These are phyloP conservation scores for Camptogramma bilineatum DNA, from an alignment of 2,888 invertebrate species.

Conservation along the genomic window DNA sequence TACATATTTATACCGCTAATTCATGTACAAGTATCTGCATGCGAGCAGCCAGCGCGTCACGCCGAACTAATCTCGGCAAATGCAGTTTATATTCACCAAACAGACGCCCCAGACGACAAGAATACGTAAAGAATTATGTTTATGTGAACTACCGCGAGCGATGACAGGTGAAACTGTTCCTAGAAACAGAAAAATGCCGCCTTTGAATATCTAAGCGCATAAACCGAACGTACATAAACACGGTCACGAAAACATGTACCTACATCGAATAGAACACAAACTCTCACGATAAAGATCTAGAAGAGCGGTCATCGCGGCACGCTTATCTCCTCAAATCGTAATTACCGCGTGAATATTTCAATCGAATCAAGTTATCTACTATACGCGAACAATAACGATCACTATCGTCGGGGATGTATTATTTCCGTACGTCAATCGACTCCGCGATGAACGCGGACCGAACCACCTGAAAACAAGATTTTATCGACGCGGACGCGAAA, in stretches of 20 bases:
- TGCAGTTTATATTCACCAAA: constrained; percentile 74
- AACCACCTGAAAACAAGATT: constrained; percentile 67
- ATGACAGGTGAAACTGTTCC: constrained; percentile 77
- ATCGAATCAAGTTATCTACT: constrained; percentile 75
- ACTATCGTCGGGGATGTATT: constrained; percentile 67
- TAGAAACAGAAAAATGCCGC: constrained; percentile 66
- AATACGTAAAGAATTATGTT: constrained; percentile 78
- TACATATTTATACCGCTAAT: constrained; percentile 82
- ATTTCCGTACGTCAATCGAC: constrained; percentile 72
- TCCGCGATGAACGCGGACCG: constrained; percentile 51
- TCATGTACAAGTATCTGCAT: constrained; percentile 79
- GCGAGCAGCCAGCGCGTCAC: constrained; percentile 59
- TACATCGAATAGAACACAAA: constrained; percentile 60
- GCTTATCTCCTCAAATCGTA: constrained; percentile 76
- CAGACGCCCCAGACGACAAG: constrained; percentile 61
- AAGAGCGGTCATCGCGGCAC: constrained; percentile 59
- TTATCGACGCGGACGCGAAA: constrained; percentile 69
- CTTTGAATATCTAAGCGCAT: constrained; percentile 66
- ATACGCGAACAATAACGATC: constrained; percentile 76
- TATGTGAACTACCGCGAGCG: constrained; percentile 69
- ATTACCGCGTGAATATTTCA: constrained; percentile 81
- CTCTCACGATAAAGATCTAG: constrained; percentile 61
- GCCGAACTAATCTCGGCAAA: constrained; percentile 55
- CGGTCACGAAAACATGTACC: constrained; percentile 63
- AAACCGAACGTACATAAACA: constrained; percentile 59